Evolutionary conservation across 2,888 invertebrate genomes (phyloP), one percentile per base, ranked within the genome.

Genomic region (Synergus laeviventris): DNA sequence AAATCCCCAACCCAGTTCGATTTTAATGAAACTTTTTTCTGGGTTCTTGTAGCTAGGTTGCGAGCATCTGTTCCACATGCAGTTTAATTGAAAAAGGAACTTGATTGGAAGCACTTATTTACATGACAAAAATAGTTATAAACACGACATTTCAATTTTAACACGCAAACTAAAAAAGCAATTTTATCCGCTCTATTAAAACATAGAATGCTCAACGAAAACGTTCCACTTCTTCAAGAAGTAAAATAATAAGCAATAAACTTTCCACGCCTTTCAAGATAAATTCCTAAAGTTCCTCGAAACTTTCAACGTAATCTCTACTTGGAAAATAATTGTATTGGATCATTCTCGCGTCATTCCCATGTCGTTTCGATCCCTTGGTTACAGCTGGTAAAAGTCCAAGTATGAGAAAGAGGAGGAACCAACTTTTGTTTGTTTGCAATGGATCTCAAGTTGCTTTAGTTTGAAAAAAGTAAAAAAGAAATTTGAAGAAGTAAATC

Each of bases 381-480:
- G 45, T 49, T 70, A 45, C 45, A 64, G 3, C 16, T 16, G 38
- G 24, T 59, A 4, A 11, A 59, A 24, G 24, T 59, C 16, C 38
- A 38, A 38, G 4, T 62, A 3, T 38, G n/a, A 62, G 62, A 16
- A 70, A 31, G 21, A 49, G 3, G 9, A 24, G 66, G 31, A 70
- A 24, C 1, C 42, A 42, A 70, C 45, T 49, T 70, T 42, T 70
- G 45, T 70, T 66, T 66, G 42, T 66, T 70, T 70, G 49, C 31
- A 49, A 31, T 16, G 24, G 31, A 49, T 66, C 24, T 66, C 12
- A 66, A 39, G 62, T 62, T 38, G 38, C 12, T 12, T 45, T 16
- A 70, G 45, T 70, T 70, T n/a, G 12, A 18, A 36, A 49, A 70
- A 11, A 16, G 31, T 21, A 49, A 49, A 66, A 66, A 9, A n/a